Base-by-base conservation (phyloP, 2,113 vertebrate species). In the Aegotheles bennettii region DNA sequence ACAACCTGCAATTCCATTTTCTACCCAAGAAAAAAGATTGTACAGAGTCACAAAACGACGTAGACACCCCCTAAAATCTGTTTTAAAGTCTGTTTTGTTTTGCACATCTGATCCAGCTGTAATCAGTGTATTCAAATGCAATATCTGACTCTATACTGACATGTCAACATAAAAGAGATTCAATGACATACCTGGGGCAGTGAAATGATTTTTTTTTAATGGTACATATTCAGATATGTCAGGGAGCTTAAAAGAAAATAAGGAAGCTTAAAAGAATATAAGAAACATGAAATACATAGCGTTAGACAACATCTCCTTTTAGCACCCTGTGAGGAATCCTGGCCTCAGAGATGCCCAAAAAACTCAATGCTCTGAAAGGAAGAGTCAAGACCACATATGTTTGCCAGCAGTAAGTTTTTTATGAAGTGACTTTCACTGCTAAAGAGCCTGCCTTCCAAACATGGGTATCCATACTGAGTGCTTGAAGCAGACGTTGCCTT, bases 341-440 rank as follows among this genome's bases (percentile, higher is more conserved):
- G 54, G 10, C 12, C 24, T 69, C 4, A 4, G 28, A 80, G 16
- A 24, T 74, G 10, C 6, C 7, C 10, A 17, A n/a, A 67, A 75
- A 70, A 7, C 13, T 47, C 26, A 82, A 6, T 53, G 38, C 9
- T 71, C 29, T 76, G 56, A 69, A 60, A 77, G 8, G 5, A 19
- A 33, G 6, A 36, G 9, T 63, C 29, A 63, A 54, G 13, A 42
- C 6, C 5, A 24, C 0, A 0, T 42, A 26, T 11, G 3, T 31
- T 59, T 79, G 47, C 26, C 33, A 71, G 26, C 6, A 63, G 7
- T 0, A 1, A 57, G 5, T 2, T 38, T 20, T 84, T 64, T 25
- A 21, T 33, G 2, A 88, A 77, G 17, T 48, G 18, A 65, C n/a
- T 80, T 76, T 57, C 16, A 36, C 29, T 57, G 18, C 11, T 51